Base-by-base conservation (phyloP, 2,113 vertebrate genomes). In the Ceuthmochares aereus region DNA sequence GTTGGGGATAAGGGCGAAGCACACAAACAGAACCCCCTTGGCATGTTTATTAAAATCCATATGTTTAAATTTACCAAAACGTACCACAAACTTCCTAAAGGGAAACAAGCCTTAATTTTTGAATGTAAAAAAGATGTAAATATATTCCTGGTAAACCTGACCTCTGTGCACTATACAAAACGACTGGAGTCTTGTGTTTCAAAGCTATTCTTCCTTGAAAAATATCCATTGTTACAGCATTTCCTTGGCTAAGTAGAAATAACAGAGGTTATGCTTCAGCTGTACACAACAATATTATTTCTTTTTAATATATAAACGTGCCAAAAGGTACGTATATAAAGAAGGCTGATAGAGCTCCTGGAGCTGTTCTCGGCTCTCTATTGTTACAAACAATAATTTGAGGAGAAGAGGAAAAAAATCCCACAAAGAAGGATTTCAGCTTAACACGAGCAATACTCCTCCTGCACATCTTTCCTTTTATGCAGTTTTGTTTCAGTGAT, bases 401-500 rank as follows among this genome's bases (percentile, higher is more conserved):
- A 84, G 86, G 84, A 95, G 78, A 86, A 70, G 67, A 89, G 59
- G 51, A 93, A 95, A 95, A 96, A 95, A 96, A 96, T 81, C 94
- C 97, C 93, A 94, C 96, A 75, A 94, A 85, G 95, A 95, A 94
- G 91, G 96, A 97, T 96, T 97, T 96, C 94, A 95, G 93, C 96
- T 97, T 91, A 95, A 92, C 77, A 68, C 76, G 32, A 97, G 96
- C 97, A 97, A 91, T 92, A 90, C 94, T 91, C 90, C 89, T 83
- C 82, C 95, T 93, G 95, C 96, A 95, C 97, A 95, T 98, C 97
- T 98, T 96, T 91, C 95, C 96, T 97, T 96, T 94, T 90, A 91
- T 97, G 97, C 92, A 95, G 97, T 98, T 98, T 98, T 98, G 98
- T 98, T 97, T 98, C 98, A 97, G 97, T 95, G 97, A 98, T 97